A percentile compares a stretch with the other conserved stretches of the same genome.
These are phyloP conservation scores for Callopanchax toddi DNA, from an alignment of 2,113 vertebrate genomes.

Conservation along the genomic window DNA sequence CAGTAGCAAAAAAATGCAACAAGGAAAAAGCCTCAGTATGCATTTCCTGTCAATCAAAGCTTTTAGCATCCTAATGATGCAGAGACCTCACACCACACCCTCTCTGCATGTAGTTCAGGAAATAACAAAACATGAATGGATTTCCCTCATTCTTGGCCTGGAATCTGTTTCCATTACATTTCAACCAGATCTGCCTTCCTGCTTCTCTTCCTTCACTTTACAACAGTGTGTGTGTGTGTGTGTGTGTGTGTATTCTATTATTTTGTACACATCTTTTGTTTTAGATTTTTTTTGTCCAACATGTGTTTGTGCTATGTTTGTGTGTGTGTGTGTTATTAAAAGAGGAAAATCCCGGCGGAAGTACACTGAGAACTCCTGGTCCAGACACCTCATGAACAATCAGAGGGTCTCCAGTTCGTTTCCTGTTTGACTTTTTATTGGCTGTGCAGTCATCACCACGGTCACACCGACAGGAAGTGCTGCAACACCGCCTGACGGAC, in stretches of 20 bases:
- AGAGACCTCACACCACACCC: constrained; percentile 3
- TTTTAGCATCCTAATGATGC: constrained; percentile 17
- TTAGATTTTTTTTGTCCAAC: no score
- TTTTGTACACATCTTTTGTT: constrained; percentile 32
- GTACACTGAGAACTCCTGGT: constrained; percentile 46
- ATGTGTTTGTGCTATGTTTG: background rate
- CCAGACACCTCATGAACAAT: constrained; percentile 75
- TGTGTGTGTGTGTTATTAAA: constrained; percentile 30
- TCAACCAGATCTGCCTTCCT: constrained; percentile 62
- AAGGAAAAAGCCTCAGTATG: background rate
- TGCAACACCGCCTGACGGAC: constrained; percentile 65
- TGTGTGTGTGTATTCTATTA: constrained; percentile 14
- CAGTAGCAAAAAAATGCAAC: background rate
- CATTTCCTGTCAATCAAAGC: constrained; percentile 4
- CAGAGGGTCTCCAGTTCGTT: constrained; percentile 62
- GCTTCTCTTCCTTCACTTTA: constrained; percentile 1
- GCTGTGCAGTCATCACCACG: constrained; percentile 57
- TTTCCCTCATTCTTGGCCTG: constrained; percentile 20
- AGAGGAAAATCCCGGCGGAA: constrained; percentile 54
- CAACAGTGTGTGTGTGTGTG: no score
- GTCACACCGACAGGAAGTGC: constrained; percentile 66
- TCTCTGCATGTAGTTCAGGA: constrained; percentile 9
- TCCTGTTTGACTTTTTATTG: constrained; percentile 79
- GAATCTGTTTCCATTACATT: constrained; percentile 34
- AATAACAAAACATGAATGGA: constrained; percentile 33